Evolutionary conservation across 23 tunicate species (phyloP).

Genomic region (Clavelina lepadiformis): DNA sequence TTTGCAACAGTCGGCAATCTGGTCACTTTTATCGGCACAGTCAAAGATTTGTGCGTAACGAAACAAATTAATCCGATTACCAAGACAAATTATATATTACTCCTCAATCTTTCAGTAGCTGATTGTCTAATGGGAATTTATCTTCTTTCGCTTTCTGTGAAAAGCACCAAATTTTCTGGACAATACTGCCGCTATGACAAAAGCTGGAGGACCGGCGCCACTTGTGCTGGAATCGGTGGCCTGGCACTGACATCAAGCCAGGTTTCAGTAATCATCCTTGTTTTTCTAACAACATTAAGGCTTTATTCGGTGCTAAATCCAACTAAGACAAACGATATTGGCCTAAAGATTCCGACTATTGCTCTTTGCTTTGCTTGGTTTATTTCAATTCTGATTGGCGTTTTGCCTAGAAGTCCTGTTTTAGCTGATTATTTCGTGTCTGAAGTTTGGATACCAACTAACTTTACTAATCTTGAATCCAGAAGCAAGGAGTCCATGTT

Average conservation of each 20-base stretch:
- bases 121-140: slow-evolving; percentile 69
- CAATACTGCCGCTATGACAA: slow-evolving; percentile 49
- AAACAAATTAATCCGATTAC: slow-evolving; percentile 17
- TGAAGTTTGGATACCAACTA: slow-evolving; percentile 49
- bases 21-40: slow-evolving; percentile 17
- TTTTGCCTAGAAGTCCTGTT: slow-evolving; percentile 6
- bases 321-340: slow-evolving; percentile 28
- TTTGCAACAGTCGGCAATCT: slow-evolving; percentile 33
- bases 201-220: slow-evolving; percentile 49
- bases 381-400: slow-evolving; percentile 30
- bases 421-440: slow-evolving; percentile 36
- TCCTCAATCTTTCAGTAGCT: slow-evolving; percentile 59
- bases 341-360: slow-evolving; percentile 22
- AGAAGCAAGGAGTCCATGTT: background rate
- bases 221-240: slow-evolving; percentile 51
- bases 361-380: slow-evolving; percentile 34
- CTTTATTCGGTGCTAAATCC: slow-evolving; percentile 62
- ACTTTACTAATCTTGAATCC: slow-evolving; percentile 7
- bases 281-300: slow-evolving; percentile 54
- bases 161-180: slow-evolving; percentile 32
- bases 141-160: slow-evolving; percentile 28
- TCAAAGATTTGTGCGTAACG: background rate
- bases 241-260: slow-evolving; percentile 67
- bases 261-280: slow-evolving; percentile 53
- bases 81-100: slow-evolving; percentile 32